Evolutionary conservation across 2,113 vertebrate species (phyloP), one percentile per base, ranked within the genome.

Genomic region (Leptobrachium leishanense): DNA sequence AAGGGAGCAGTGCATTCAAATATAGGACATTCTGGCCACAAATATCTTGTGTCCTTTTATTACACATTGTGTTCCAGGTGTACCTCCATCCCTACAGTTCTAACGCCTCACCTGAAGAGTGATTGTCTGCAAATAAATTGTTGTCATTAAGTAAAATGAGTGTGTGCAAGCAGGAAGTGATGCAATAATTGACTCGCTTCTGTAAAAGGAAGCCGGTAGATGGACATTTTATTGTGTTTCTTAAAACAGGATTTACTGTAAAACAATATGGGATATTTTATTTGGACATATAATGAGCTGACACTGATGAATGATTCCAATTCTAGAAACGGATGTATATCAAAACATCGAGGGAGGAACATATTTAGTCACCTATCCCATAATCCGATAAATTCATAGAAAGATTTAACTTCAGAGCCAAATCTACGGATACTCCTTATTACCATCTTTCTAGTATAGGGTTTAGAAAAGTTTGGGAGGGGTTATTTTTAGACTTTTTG

Each of bases 361-460:
- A 31, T 10, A 5, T 7, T 65, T 6, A 40, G 31, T 42, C 15
- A 68, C 68, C 43, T 53, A 43, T 78, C 76, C 75, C 65, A 69
- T 65, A 55, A 77, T 59, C 10, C 75, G 39, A 40, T 65, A 57
- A 50, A 65, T 44, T 50, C 50, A 44, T 54, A 62, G 59, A 39
- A 41, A 43, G 66, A 9, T 8, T 59, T 15, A 59, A 59, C 11
- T 12, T 59, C 13, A 31, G 8, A 59, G 11, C 55, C 55, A 59
- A 15, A 1, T 3, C 55, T 12, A 59, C 11, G 3, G 9, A 3
- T 59, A 54, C 6, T 11, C 50, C 50, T 8, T 54, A 54, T 54
- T 54, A 54, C 6, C 1, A 11, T 54, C 11, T 11, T 54, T 54
- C 50, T 54, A 11, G 6, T 8, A 8, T 11, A 54, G 11, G 6